Evolutionary conservation across 2,113 vertebrate genomes (phyloP).

Genomic region (Sigmodon hispidus): DNA sequence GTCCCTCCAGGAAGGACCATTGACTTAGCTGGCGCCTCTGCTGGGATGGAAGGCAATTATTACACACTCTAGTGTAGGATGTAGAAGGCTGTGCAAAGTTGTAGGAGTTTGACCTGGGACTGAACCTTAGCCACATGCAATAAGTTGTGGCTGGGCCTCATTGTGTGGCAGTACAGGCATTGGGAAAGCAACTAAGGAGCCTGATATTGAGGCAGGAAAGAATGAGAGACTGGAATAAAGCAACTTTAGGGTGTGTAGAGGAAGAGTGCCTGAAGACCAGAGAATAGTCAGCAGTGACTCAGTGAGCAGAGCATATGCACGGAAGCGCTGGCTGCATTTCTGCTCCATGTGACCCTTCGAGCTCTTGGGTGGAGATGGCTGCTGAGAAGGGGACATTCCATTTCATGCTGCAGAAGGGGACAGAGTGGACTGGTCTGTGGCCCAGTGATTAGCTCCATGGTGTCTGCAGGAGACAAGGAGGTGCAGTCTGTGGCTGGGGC

Average conservation of each 20-base stretch:
- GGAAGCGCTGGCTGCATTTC: not conserved
- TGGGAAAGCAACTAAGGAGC: not conserved
- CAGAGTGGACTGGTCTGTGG: not conserved
- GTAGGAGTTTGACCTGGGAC: not conserved
- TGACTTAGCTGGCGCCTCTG: not conserved
- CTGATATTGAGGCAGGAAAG: not conserved
- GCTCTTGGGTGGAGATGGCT: fast-evolving
- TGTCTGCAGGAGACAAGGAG: not conserved
- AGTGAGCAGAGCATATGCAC: not conserved
- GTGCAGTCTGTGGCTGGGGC: not conserved
- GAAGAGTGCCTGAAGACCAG: not conserved
- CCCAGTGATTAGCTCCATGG: not conserved
- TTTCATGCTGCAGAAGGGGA: not conserved
- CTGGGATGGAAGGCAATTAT: fast-evolving
- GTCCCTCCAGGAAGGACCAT: not conserved
- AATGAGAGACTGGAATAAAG: not conserved
- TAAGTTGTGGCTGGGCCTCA: not conserved
- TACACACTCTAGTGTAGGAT: not conserved
- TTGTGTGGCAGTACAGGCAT: not conserved
- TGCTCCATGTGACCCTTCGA: fast-evolving
- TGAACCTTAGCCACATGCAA: not conserved
- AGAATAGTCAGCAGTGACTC: not conserved
- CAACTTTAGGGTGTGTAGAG: not conserved
- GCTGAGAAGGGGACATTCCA: not conserved
- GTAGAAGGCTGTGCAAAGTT: not conserved